Percentiles rank a stretch among this genome's conserved stretches.
These are phyloP conservation scores for Microctonus hyperodae DNA, from an alignment of 2,888 invertebrate genomes.

Conservation along the genomic window DNA sequence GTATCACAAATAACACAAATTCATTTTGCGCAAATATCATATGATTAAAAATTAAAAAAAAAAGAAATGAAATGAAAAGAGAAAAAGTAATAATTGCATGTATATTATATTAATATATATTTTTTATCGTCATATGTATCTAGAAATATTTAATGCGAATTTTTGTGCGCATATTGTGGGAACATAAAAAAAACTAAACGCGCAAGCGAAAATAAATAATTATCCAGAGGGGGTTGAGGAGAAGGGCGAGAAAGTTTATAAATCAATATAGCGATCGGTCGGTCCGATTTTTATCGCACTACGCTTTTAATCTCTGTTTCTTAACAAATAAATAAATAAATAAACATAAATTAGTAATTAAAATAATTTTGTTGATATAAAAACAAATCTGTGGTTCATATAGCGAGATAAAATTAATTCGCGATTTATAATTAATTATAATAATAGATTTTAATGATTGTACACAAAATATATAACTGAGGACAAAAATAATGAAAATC, in stretches of 20 bases:
- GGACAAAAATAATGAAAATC: background rate
- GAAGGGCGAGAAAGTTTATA: background rate
- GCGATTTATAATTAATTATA: background rate
- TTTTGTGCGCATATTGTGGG: slow-evolving; percentile 27
- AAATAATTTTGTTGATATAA: slow-evolving; percentile 3
- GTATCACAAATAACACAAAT: background rate
- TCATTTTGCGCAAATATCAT: slow-evolving; percentile 13
- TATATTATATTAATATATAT: slow-evolving; percentile 29
- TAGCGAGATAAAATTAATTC: background rate
- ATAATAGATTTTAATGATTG: background rate
- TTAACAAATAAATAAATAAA: background rate
- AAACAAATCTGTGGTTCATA: background rate
- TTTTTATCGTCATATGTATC: slow-evolving; percentile 29
- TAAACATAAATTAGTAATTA: background rate
- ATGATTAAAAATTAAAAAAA: background rate
- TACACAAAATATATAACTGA: background rate
- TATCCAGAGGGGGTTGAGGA: background rate
- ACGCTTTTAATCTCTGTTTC: slow-evolving; percentile 28
- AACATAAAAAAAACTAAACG: slow-evolving; percentile 23
- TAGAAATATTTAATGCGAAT: slow-evolving; percentile 26
- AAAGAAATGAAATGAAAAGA: slow-evolving; percentile 8
- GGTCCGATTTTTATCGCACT: slow-evolving; percentile 30
- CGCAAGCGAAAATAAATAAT: background rate
- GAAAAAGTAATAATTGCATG: slow-evolving; percentile 7
- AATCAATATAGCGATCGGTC: slow-evolving; percentile 29